These are phyloP conservation scores for Chamaetylas fuelleborni DNA, from an alignment of 2,113 vertebrate species.

Conservation along the genomic window DNA sequence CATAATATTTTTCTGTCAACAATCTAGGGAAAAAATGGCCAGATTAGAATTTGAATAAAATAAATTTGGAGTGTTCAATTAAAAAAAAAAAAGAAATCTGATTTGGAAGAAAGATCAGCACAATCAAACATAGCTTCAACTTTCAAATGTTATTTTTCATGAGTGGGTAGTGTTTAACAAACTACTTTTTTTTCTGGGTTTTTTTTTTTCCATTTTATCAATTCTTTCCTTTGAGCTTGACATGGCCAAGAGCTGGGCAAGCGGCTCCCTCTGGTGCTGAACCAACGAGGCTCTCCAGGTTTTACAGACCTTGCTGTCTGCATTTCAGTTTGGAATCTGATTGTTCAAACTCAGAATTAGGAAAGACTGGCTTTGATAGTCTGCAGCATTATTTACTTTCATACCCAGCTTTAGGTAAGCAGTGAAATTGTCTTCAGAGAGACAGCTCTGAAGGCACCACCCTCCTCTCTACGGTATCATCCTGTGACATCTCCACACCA, in stretches of 20 bases:
- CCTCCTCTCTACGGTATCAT: background rate
- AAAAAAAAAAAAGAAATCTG: background rate
- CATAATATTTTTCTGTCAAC: background rate
- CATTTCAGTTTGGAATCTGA: background rate
- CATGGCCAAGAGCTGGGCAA: slow-evolving; percentile 52
- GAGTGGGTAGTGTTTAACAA: background rate
- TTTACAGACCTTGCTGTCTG: background rate
- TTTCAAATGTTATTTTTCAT: slow-evolving; percentile 14
- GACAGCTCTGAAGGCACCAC: background rate
- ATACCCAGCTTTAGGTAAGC: background rate
- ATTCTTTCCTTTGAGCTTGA: background rate
- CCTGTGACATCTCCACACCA: background rate
- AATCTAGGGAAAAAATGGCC: background rate
- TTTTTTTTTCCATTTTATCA: background rate
- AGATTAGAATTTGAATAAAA: background rate
- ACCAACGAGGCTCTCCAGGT: background rate
- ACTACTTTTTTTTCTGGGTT: background rate
- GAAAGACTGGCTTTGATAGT: background rate
- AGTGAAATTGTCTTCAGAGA: background rate
- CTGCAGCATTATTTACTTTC: background rate
- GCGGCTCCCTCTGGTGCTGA: slow-evolving; percentile 78
- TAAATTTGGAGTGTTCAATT: background rate
- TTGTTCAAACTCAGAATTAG: background rate
- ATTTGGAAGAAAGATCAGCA: background rate
- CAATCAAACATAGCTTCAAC: background rate